Base-by-base conservation (phyloP, 2,888 invertebrate genomes). In the Noctua janthina region DNA sequence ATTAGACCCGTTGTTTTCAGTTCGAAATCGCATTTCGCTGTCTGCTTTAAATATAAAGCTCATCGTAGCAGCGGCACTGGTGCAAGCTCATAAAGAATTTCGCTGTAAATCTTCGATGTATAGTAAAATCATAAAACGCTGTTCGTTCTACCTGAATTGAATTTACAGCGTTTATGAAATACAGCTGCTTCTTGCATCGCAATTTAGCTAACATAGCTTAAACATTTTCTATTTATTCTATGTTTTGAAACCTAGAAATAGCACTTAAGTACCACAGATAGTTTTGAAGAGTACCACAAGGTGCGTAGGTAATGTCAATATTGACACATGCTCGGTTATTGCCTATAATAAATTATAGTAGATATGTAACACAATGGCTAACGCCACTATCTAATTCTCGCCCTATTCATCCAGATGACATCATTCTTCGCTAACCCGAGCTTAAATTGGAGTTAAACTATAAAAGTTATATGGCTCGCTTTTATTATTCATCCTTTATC, bases 401-500 rank as follows among this genome's bases (percentile, higher is more conserved):
- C 67, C 74, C 73, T 81, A 86, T 75, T 68, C 15, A 69, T 77
- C 59, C 62, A 73, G 77, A 83, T 87, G 88, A 88, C 87, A 64
- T 88, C 85, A 87, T 83, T 56, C 59, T 70, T 74, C 67, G 64
- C 72, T 70, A 82, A 54, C 75, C 56, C 77, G 23, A n/a, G 62
- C 84, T 84, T 66, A 78, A 88, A 84, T 82, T 72, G 76, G 76
- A 78, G 46, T 77, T 80, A 70, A 75, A 71, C 76, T 79, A 79
- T 82, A 79, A 79, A 84, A 74, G 69, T 84, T 74, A 64, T 73
- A 85, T 67, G 79, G 72, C 74, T 74, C 59, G 75, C 23, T 71
- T 83, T 78, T 87, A 87, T 87, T 87, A 87, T 85, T 87, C 85
- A 83, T 82, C 74, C 74, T 76, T 84, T 76, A 82, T 80, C 78